Percentiles rank a stretch among this genome's conserved stretches.
phyloP scores from a whole-genome alignment of 2,888 invertebrate genomes.

The Ormyrus rosae region DNA sequence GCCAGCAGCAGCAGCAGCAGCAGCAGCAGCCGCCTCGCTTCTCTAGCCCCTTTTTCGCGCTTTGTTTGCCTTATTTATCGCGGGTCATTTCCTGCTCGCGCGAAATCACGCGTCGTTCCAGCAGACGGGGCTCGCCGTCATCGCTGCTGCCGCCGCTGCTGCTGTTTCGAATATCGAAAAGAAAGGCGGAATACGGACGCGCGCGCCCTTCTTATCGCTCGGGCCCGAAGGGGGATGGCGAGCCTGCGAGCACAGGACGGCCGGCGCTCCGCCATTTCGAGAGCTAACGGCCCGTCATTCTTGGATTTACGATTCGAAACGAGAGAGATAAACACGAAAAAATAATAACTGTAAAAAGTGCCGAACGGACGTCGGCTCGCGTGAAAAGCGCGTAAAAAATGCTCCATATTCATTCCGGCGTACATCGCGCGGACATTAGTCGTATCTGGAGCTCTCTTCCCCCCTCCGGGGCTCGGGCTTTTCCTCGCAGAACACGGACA shows the following conservation, averaged over 20 bases:
- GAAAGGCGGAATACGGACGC: neutral
- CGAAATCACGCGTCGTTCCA: neutral
- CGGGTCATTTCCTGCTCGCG: constrained; percentile 40
- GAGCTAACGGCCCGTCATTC: constrained; percentile 59
- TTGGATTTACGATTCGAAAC: constrained; percentile 67
- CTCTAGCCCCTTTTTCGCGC: neutral
- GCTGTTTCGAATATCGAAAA: neutral
- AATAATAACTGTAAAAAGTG: constrained; percentile 69
- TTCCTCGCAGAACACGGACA: no score
- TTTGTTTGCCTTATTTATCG: constrained; percentile 46
- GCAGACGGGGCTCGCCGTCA: neutral
- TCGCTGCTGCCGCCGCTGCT: neutral
- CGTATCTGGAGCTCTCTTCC: constrained; percentile 34
- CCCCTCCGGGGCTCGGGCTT: neutral
- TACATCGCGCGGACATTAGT: constrained; percentile 44
- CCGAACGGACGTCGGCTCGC: constrained; percentile 52
- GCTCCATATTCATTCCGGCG: constrained; percentile 57
- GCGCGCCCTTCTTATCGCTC: constrained; percentile 42
- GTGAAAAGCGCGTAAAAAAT: constrained; percentile 64
- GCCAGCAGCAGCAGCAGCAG: constrained; percentile 61
- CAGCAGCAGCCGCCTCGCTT: neutral
- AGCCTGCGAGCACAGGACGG: neutral
- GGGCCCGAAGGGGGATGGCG: neutral
- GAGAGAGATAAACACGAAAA: constrained; percentile 65
- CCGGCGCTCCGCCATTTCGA: constrained; percentile 43